phyloP scores from a whole-genome alignment of 2,797 vertebrate species.

The Arremon aurantiirostris region DNA sequence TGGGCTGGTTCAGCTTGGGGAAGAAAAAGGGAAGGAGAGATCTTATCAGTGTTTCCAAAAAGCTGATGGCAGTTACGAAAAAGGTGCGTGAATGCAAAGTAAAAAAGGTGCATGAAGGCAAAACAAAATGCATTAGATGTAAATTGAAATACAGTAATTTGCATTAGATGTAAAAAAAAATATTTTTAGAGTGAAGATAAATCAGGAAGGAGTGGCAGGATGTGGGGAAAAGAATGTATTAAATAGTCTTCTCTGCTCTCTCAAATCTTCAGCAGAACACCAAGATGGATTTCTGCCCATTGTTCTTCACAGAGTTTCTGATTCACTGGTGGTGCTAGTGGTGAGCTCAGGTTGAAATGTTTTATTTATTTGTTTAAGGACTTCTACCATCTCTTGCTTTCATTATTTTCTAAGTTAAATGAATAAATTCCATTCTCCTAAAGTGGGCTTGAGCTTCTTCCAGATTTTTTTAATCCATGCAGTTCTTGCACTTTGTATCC shows the following conservation, averaged over 20 bases:
- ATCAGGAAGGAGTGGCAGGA: neutral
- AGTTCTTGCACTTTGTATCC: neutral
- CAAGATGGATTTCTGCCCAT: neutral
- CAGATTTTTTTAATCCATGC: neutral
- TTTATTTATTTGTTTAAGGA: neutral
- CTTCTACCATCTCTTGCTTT: neutral
- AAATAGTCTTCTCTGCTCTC: neutral
- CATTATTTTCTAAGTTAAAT: neutral
- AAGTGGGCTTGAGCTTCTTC: neutral
- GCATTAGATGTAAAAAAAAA: neutral
- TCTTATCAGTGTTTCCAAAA: neutral
- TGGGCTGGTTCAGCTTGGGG: neutral
- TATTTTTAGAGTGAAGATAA: neutral
- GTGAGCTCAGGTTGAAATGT: neutral
- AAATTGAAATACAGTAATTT: neutral
- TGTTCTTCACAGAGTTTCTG: neutral
- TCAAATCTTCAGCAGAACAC: neutral
- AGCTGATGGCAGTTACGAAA: neutral
- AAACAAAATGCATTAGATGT: neutral
- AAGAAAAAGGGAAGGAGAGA: neutral
- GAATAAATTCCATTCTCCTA: neutral
- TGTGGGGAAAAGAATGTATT: neutral
- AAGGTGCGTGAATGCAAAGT: neutral
- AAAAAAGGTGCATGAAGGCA: neutral
- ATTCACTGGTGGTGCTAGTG: neutral